A percentile compares a stretch with the other conserved stretches of the same genome.
Evolutionary conservation across 1,140 invertebrate species (phyloP).

Genomic region (Drosophila lacteicornis): DNA sequence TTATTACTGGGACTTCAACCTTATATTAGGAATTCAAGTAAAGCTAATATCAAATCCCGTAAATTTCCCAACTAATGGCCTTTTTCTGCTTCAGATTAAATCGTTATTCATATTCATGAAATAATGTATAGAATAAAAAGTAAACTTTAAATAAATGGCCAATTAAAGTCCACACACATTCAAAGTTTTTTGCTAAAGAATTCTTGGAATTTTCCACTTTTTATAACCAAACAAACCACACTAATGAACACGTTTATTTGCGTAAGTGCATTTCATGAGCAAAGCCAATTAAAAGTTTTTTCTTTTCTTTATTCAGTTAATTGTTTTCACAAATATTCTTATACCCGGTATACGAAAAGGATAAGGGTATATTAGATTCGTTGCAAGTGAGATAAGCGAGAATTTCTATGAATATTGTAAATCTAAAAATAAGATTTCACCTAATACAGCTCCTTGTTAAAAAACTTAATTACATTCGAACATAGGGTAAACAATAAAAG

Average conservation of each 20-base stretch:
- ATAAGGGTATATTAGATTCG: neutral
- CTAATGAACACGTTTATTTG: neutral
- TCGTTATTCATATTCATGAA: neutral
- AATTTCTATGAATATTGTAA: neutral
- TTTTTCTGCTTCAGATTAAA: neutral
- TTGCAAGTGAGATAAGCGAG: no score
- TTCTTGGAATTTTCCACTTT: no score
- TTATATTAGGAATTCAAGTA: neutral
- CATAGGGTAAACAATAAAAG: neutral
- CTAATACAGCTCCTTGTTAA: no score
- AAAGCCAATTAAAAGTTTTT: slow-evolving; percentile 4
- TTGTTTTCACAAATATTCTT: neutral
- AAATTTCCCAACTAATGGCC: neutral
- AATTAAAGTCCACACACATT: neutral
- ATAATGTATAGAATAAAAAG: no score
- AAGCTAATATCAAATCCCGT: neutral
- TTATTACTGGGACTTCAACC: no score
- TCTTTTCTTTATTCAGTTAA: slow-evolving; percentile 2
- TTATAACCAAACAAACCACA: neutral
- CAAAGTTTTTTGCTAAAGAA: no score
- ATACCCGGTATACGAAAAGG: neutral
- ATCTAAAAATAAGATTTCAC: neutral
- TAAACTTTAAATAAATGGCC: neutral
- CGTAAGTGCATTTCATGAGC: neutral
- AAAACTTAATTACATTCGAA: neutral